Evolutionary conservation across 2,797 vertebrate genomes (phyloP), one percentile per base, ranked within the genome.

Genomic region (Todus mexicanus): DNA sequence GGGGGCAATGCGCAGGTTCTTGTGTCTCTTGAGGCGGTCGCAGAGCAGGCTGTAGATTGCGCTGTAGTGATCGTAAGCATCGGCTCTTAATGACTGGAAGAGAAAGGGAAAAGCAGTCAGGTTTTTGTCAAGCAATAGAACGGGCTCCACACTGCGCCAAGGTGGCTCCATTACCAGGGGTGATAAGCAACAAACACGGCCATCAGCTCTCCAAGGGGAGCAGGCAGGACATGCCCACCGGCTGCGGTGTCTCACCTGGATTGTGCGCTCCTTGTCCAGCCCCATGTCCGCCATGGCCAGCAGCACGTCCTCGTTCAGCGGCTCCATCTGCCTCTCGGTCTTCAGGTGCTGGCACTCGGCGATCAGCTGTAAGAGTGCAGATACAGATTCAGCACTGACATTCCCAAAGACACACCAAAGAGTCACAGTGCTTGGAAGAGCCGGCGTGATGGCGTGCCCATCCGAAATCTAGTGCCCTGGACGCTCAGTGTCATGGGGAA

Each of bases 41-140:
- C 98, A 98, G 90, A 99, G 98, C 97, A 99, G 98, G 97, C 99
- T 99, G 98, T 99, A 99, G 98, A 99, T 99, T 89, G 99, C 99
- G 87, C 99, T 99, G 98, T 98, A 99, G 98, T 99, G 99, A 98
- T 99, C 99, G 9, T 99, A 99, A 35, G 99, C 99, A 15, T 99
- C 99, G 9, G 98, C 98, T 84, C 98, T 98, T 80, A 99, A 94
- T 7, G 99, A 99, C 99, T 99, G 66, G 4, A 93, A 61, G 82
- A 40, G 45, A 35, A 81, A 57, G 65, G 65, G 45, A 16, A 37
- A 20, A 68, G 64, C 1, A 0, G 10, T 91, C 69, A 37, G 18
- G 5, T 18, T 38, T 13, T n/a, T 3, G 20, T 4, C 37, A 15
- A 16, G 45, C 1, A 12, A 4, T 1, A 8, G 12, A 42, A 15